phyloP scores from a whole-genome alignment of 2,113 vertebrate genomes.

The Burhinus bistriatus region DNA sequence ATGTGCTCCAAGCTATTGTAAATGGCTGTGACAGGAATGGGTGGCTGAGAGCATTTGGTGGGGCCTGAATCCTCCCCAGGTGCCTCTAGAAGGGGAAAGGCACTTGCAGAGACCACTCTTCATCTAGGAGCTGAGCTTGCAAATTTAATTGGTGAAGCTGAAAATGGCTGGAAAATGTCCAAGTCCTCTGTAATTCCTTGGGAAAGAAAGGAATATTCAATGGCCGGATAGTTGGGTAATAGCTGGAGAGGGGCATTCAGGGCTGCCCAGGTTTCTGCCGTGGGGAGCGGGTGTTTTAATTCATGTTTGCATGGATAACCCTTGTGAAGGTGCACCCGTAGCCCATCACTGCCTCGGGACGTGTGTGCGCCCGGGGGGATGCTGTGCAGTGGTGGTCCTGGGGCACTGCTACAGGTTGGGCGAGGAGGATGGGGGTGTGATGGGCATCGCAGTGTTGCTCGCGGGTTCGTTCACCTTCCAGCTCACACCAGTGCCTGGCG shows the following conservation, averaged over 20 bases:
- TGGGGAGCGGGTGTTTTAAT: neutral
- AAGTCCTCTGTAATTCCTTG: neutral
- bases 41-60: neutral
- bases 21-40: neutral
- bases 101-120: neutral
- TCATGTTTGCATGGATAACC: neutral
- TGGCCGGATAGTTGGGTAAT: neutral
- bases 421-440: fast-evolving
- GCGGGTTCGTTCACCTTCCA: neutral
- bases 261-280: neutral
- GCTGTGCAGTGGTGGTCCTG: neutral
- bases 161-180: neutral
- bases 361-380: fast-evolving
- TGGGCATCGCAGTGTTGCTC: neutral
- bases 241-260: neutral
- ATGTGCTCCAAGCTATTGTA: neutral
- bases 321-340: too few relatives aligned
- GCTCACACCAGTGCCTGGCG: neutral
- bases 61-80: neutral
- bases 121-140: neutral
- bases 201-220: neutral
- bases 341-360: neutral
- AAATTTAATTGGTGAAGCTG: neutral
- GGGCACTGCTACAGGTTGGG: fast-evolving
- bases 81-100: neutral